These are phyloP conservation scores for Drosophila nigromelanica DNA, from an alignment of 1,140 invertebrate genomes.

Conservation along the genomic window DNA sequence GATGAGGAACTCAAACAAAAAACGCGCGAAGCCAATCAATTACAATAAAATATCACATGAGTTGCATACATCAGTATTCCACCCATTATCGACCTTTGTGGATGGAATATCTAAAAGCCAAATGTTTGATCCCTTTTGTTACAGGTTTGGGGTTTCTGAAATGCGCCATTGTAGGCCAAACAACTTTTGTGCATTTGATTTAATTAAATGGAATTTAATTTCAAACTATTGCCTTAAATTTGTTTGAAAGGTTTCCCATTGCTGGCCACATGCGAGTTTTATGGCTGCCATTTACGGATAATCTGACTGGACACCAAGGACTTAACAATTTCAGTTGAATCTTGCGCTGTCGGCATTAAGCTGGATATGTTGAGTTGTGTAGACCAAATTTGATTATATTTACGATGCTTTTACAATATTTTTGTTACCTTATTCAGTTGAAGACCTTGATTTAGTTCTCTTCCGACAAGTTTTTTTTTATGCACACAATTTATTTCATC, in stretches of 20 bases:
- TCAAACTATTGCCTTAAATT: slow-evolving; percentile 1
- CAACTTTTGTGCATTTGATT: slow-evolving; percentile 5
- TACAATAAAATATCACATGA: too few species aligned
- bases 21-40: too few species aligned
- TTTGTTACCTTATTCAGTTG: slow-evolving; percentile 33
- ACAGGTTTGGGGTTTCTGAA: neutral
- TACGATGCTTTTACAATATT: slow-evolving; percentile 29
- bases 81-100: too few species aligned
- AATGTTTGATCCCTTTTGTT: too few species aligned
- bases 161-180: neutral
- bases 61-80: too few species aligned
- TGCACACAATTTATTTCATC: slow-evolving; percentile 15
- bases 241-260: slow-evolving; percentile 8
- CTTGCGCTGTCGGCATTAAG: slow-evolving; percentile 7
- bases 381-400: slow-evolving; percentile 41
- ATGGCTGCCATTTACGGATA: slow-evolving; percentile 27
- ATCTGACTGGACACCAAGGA: slow-evolving; percentile 1
- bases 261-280: neutral
- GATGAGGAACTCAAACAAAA: too few species aligned
- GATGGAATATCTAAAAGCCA: too few species aligned
- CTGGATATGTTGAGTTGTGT: slow-evolving; percentile 7
- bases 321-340: neutral
- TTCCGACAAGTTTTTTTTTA: slow-evolving; percentile 11
- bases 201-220: slow-evolving; percentile 7
- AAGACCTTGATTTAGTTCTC: slow-evolving; percentile 42